Percentiles rank a stretch among this genome's conserved stretches.
phyloP scores from a whole-genome alignment of 2,888 invertebrate species.

The Mimachlamys varia region DNA sequence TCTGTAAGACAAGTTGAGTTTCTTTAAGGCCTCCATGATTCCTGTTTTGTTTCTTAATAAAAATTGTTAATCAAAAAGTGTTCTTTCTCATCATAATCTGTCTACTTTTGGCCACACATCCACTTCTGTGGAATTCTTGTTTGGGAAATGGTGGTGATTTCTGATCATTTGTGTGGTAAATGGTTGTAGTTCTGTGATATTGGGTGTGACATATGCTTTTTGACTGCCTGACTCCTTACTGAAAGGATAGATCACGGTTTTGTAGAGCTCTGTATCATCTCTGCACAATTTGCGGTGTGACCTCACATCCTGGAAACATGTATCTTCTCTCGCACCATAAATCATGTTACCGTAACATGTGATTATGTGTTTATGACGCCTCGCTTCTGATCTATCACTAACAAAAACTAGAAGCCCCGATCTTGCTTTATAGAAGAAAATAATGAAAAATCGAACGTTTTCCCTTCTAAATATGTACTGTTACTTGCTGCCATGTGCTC shows the following conservation, averaged over 20 bases:
- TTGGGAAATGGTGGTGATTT: no score
- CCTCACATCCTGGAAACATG: constrained; percentile 33
- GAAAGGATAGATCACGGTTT: background rate
- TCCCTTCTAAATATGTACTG: constrained; percentile 25
- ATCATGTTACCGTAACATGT: background rate
- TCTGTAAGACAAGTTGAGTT: no score
- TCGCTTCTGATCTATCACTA: background rate
- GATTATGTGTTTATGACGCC: constrained; percentile 29
- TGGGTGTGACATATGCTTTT: background rate
- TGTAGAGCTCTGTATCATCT: constrained; percentile 14
- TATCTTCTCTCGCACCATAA: constrained; percentile 18
- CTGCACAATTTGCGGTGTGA: background rate
- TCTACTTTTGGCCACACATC: no score
- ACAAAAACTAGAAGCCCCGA: background rate
- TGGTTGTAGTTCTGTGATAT: background rate
- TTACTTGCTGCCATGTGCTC: background rate
- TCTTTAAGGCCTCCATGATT: no score
- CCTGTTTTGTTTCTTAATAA: no score
- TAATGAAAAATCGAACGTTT: constrained; percentile 24
- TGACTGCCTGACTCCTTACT: background rate
- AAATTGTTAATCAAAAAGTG: no score
- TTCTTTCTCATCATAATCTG: no score
- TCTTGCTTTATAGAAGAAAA: constrained; percentile 9
- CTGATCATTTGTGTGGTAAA: background rate
- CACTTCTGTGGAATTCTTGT: no score